Base-by-base conservation (phyloP, 2,113 vertebrate genomes). In the Chloropsis cyanopogon region DNA sequence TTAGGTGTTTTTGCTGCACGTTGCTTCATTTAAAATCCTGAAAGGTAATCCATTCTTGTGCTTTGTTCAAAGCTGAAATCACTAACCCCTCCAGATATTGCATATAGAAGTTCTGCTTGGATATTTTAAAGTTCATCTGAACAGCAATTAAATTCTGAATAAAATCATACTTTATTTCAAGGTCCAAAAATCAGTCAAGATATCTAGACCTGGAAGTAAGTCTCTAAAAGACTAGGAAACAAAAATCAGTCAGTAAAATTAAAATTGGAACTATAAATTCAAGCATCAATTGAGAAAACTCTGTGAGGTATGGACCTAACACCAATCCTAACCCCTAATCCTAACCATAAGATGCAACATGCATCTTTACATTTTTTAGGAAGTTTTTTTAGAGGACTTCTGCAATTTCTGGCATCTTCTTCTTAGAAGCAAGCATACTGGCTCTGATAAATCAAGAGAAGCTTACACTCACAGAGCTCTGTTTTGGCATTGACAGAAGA, bases 1-100 rank as follows among this genome's bases (percentile, higher is more conserved):
- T 71, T 86, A 56, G 64, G 17, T 41, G 17, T 82, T 95, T 69
- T 49, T 91, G 65, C 35, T 93, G 60, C 60, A 85, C 65, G 80
- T 83, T 90, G n/a, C 54, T 91, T 80, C 68, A 75, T 92, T 93
- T 94, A 75, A 88, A 94, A 95, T 56, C 69, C 60, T 84, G 86
- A 94, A 91, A 78, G 29, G 19, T 78, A 92, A 92, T 92, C 80
- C 52, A 86, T 88, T 94, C 33, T 65, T 37, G 26, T 41, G 37
- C 20, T 42, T 54, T 0, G 2, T 70, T 83, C 82, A 70, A 90
- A 80, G 46, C 35, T 73, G 35, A 82, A 86, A 80, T 61, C 42
- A 49, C 9, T 78, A 81, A 59, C 41, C 28, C 42, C 29, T 88
- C 46, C 37, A 86, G 39, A 78, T 57, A 72, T 8, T 33, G 14